Conservation (phyloP, 2,797 vertebrate species). For the Sebastiscus albofasciatus region DNA sequence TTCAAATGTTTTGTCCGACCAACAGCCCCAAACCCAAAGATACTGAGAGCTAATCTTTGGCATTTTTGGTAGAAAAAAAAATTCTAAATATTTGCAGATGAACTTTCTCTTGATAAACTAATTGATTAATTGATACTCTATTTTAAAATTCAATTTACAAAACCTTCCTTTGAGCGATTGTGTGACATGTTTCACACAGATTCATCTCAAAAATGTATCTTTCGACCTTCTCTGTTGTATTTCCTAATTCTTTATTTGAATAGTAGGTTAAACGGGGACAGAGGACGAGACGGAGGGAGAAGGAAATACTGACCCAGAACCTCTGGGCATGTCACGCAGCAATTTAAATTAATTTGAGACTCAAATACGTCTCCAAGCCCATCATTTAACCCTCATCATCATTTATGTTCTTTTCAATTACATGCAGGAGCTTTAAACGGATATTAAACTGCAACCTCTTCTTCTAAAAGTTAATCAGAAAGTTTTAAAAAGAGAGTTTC, state of each 20-base stretch:
- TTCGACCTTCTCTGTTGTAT: neutral
- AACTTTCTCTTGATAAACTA: neutral
- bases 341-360: constrained; percentile 73
- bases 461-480: constrained; percentile 38
- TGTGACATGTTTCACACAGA: neutral
- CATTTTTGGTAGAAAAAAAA: neutral
- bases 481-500: constrained; percentile 16
- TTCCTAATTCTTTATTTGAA: constrained; percentile 22
- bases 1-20: neutral
- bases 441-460: constrained; percentile 40
- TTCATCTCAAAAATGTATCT: neutral
- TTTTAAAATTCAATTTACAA: neutral
- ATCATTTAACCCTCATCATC: constrained; percentile 58
- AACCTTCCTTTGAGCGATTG: neutral
- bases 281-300: neutral
- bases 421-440: constrained; percentile 42
- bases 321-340: constrained; percentile 65
- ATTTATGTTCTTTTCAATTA: constrained; percentile 53
- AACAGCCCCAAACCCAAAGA: neutral
- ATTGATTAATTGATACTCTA: neutral
- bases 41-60: neutral
- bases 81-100: neutral
- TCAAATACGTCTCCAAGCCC: constrained; percentile 60
- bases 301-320: constrained; percentile 63
- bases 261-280: constrained; percentile 39